phyloP scores from a whole-genome alignment of 2,888 invertebrate species.

The Drosophila kanekoi region DNA sequence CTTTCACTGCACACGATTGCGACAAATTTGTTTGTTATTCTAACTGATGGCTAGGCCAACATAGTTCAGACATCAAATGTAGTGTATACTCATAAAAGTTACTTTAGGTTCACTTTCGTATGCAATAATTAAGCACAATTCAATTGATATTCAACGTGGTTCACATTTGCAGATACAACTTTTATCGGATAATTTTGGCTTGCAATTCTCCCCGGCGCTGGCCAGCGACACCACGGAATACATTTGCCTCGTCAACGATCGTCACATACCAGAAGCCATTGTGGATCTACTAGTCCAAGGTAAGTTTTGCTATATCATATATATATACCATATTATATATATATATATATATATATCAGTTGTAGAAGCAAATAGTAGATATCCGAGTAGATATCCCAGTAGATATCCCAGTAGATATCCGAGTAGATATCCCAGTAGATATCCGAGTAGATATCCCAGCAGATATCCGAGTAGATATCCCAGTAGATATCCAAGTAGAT shows the following conservation, averaged over 20 bases:
- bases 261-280: constrained; percentile 88
- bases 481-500: no score
- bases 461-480: no score
- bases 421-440: no score
- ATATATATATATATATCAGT: background rate
- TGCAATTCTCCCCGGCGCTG: constrained; percentile 88
- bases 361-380: no score
- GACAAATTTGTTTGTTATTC: constrained; percentile 59
- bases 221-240: constrained; percentile 89
- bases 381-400: no score
- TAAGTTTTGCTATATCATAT: constrained; percentile 82
- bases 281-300: constrained; percentile 89
- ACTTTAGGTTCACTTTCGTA: background rate
- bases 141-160: background rate
- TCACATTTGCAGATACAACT: constrained; percentile 86
- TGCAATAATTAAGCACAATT: constrained; percentile 12
- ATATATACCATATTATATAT: background rate
- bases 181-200: constrained; percentile 87
- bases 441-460: no score
- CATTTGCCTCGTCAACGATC: constrained; percentile 89
- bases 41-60: constrained; percentile 40
- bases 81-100: background rate
- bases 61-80: constrained; percentile 11
- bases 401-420: no score
- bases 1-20: constrained; percentile 46